Conservation (phyloP, 2,888 invertebrate genomes). For the Uloborus plumipes region DNA sequence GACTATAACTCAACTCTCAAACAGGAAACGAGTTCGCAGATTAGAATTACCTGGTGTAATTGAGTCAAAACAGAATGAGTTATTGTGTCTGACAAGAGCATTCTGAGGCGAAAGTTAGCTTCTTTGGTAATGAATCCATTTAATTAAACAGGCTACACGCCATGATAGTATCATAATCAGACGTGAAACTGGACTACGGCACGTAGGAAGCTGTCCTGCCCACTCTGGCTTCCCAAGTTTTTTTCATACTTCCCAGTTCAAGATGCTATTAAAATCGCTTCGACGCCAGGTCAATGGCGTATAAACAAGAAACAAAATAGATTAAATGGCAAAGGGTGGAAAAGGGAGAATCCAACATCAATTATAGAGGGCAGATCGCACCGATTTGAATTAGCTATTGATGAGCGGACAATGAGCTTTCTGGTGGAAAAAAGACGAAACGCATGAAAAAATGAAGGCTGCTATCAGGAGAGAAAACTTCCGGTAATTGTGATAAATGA, state of each 20-base stretch:
- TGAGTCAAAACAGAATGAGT: conserved; percentile 24
- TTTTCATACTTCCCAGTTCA: conserved; percentile 37
- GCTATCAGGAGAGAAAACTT: no score
- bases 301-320: conserved; percentile 38
- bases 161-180: conserved; percentile 41
- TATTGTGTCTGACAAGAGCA: conserved; percentile 44
- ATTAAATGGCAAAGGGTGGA: conserved; percentile 25
- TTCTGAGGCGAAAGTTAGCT: conserved; percentile 50
- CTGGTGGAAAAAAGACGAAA: no score
- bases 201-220: conserved; percentile 47
- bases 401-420: no score
- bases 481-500: no score
- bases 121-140: conserved; percentile 51
- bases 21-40: no score
- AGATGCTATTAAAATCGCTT: conserved; percentile 45
- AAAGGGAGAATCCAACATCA: conserved; percentile 8
- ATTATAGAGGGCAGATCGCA: background rate
- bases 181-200: conserved; percentile 44
- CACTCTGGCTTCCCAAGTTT: conserved; percentile 21
- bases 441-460: no score
- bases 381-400: no score
- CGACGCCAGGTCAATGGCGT: conserved; percentile 24
- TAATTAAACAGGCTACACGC: conserved; percentile 52
- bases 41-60: background rate
- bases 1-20: no score